Percentiles rank a stretch among this genome's conserved stretches.
phyloP scores from a whole-genome alignment of 2,113 vertebrate genomes.

The Neomonachus schauinslandi region DNA sequence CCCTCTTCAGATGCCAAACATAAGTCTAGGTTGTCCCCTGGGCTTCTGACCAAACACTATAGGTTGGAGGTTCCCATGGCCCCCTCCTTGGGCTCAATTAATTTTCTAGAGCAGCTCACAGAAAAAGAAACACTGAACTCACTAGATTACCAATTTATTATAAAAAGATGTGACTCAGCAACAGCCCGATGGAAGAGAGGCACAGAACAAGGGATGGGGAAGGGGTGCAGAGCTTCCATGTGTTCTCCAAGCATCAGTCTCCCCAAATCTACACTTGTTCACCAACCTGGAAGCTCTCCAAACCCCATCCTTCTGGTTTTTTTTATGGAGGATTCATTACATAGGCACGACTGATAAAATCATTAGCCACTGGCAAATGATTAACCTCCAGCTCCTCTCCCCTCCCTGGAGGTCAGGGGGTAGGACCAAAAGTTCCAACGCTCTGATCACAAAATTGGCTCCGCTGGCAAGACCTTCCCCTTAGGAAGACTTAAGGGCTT shows the following conservation, averaged over 20 bases:
- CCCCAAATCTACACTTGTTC: neutral
- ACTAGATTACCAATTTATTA: neutral
- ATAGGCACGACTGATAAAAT: neutral
- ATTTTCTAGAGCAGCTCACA: neutral
- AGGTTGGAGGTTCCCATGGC: neutral
- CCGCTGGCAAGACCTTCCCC: neutral
- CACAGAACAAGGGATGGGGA: neutral
- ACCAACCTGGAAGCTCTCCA: neutral
- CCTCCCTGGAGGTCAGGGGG: neutral
- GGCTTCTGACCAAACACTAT: neutral
- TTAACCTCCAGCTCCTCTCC: neutral
- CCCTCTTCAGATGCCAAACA: neutral
- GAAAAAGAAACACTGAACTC: neutral
- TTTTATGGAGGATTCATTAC: neutral
- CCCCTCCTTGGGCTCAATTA: neutral
- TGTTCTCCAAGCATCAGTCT: neutral
- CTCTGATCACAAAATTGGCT: neutral
- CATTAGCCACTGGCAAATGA: neutral
- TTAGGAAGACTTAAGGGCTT: neutral
- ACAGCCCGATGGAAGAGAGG: neutral
- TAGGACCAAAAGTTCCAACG: neutral
- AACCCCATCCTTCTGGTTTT: neutral
- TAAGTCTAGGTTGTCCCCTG: neutral
- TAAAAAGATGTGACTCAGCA: neutral
- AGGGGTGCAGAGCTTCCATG: neutral